Base-by-base conservation (phyloP, 2,888 invertebrate species). In the Diadegma fenestrale region DNA sequence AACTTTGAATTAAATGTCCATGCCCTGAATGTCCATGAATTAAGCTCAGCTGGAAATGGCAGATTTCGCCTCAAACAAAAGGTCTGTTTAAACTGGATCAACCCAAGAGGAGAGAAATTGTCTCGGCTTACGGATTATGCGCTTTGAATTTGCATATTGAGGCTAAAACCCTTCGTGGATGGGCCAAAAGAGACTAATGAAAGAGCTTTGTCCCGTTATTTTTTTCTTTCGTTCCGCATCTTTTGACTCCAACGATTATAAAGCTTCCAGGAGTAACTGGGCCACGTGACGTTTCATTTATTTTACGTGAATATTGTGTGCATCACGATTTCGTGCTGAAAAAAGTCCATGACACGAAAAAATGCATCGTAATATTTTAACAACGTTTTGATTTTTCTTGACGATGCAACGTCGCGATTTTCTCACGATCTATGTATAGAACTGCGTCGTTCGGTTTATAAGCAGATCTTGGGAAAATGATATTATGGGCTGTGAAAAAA, bases 1-100 rank as follows among this genome's bases (percentile, higher is more conserved):
- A 68, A 43, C 41, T 77, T 68, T 22, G 22, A 72, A 58, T 14
- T 19, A 43, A 80, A 72, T 68, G 33, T 71, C 41, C 79, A 12
- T 10, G 45, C 63, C 41, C 66, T n/a, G n/a, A 51, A 54, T 83
- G 58, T 69, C 6, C 4, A 26, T 19, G 69, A 37, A 58, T 84
- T 73, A 63, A 48, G 30, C 43, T 22, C 58, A 41, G n/a, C 30
- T 64, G 72, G 22, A 69, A 69, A 66, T 48, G 73, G 37, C 33
- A n/a, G 75, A 81, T 75, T 81, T 75, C 48, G 14, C 8, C 2
- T 14, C 7, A 69, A 54, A 82, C 76, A 22, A 77, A 77, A 71
- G 54, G 17, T 41, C 41, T 51, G 61, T 71, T 81, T 69, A 85
- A 82, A 64, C 58, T 75, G 78, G 73, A 78, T 79, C 72, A 85